A percentile compares a stretch with the other conserved stretches of the same genome.
These are phyloP conservation scores for Pristionchus entomophagus DNA, from an alignment of 2,888 invertebrate species.

Conservation along the genomic window DNA sequence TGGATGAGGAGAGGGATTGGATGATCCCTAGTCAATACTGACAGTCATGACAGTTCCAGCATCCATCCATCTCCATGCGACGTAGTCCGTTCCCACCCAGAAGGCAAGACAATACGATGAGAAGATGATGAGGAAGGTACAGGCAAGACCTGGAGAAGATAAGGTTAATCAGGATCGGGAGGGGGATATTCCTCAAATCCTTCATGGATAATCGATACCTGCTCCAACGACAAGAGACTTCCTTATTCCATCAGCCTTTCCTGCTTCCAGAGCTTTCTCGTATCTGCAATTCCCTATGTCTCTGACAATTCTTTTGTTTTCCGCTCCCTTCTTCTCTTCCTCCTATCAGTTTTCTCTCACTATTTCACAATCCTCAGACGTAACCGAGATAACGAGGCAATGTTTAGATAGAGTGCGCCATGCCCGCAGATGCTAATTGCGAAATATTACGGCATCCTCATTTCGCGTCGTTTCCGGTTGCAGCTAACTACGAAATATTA, in stretches of 20 bases:
- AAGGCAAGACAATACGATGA: conserved; percentile 68
- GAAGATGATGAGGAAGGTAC: conserved; percentile 74
- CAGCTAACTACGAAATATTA: neutral
- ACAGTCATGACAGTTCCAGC: conserved; percentile 55
- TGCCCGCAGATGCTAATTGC: neutral
- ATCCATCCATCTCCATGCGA: conserved; percentile 51
- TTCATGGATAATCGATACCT: conserved; percentile 55
- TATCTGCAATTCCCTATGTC: conserved; percentile 57
- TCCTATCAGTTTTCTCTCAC: neutral
- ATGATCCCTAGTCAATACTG: too few species aligned
- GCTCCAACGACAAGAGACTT: conserved; percentile 74
- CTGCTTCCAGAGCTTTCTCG: conserved; percentile 65
- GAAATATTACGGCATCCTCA: neutral
- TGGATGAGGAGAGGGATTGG: neutral
- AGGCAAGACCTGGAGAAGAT: conserved; percentile 64
- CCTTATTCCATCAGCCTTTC: conserved; percentile 68
- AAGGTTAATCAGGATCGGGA: neutral
- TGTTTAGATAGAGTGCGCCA: conserved; percentile 2
- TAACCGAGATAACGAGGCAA: neutral
- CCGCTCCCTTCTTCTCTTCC: neutral
- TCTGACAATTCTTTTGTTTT: neutral
- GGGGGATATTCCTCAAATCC: neutral
- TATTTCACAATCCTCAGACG: neutral
- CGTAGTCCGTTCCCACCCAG: conserved; percentile 63
- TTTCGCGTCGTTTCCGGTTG: conserved; percentile 10